phyloP scores from a whole-genome alignment of 2,888 invertebrate species.

The Drosophila infuscata region DNA sequence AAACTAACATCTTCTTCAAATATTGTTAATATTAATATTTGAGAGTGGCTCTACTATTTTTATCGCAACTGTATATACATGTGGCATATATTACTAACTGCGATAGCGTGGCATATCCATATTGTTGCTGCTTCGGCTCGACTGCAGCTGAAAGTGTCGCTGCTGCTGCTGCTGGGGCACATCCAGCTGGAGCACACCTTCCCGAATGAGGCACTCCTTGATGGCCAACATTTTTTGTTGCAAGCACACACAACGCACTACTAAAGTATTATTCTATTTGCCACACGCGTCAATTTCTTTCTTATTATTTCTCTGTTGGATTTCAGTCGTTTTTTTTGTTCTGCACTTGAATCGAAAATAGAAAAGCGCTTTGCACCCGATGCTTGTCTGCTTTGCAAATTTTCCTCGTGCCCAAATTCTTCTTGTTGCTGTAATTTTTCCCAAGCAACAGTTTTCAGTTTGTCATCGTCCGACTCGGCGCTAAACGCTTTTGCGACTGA shows the following conservation, averaged over 20 bases:
- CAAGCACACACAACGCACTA: slow-evolving; percentile 27
- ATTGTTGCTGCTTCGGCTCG: slow-evolving; percentile 68
- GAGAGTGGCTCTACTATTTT: not conserved
- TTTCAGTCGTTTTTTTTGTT: slow-evolving; percentile 17
- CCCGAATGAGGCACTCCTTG: slow-evolving; percentile 83
- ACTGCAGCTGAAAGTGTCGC: slow-evolving; percentile 53
- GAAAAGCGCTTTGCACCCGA: slow-evolving; percentile 75
- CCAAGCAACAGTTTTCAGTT: slow-evolving; percentile 34
- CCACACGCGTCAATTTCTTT: slow-evolving; percentile 61
- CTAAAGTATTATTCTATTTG: slow-evolving; percentile 54
- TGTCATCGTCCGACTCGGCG: slow-evolving; percentile 62
- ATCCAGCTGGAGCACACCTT: slow-evolving; percentile 81
- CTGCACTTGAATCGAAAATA: slow-evolving; percentile 79
- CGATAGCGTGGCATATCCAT: slow-evolving; percentile 71
- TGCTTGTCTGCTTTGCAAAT: slow-evolving; percentile 62
- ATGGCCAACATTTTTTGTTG: slow-evolving; percentile 77
- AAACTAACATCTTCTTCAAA: not conserved
- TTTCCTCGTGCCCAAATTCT: slow-evolving; percentile 5
- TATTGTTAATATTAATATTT: not conserved
- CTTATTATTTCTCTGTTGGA: slow-evolving; percentile 10
- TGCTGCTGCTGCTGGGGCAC: slow-evolving; percentile 36
- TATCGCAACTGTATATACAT: slow-evolving; percentile 5
- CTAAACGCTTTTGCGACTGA: slow-evolving; percentile 80
- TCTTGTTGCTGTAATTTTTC: slow-evolving; percentile 51
- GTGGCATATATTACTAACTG: slow-evolving; percentile 56